Base-by-base conservation (phyloP, 1,140 invertebrate species). In the Coptotermes formosanus region DNA sequence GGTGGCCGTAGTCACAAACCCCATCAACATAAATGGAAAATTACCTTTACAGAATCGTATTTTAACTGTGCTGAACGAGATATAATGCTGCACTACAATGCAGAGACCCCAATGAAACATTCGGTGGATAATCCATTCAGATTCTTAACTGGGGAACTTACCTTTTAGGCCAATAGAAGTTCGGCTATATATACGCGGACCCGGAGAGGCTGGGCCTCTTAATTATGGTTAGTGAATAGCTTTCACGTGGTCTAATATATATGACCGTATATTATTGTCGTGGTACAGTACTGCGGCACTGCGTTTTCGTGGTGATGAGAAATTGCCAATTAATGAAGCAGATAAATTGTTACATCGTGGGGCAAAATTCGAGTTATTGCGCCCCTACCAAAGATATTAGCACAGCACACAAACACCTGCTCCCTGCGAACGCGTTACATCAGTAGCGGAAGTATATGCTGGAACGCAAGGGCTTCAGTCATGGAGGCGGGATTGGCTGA, bases 281-380 rank as follows among this genome's bases (percentile, higher is more conserved):
- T 75, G 25, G n/a, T 30, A 7, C n/a, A 75, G 14, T 75, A 75
- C 30, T 30, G 64, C 64, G 16, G 64, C 64, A 30, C 9, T 30
- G 59, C 25, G 25, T 64, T 64, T 64, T 16, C 19, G 19, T 48
- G 23, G 48, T 52, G 48, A 84, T 84, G 83, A 84, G 48, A 84
- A 84, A 84, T 84, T 48, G 48, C 16, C 25, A 84, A 25, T 48
- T 84, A 84, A 59, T 84, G 83, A 84, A 84, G 83, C 83, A 48
- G 83, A 21, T 84, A 84, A 84, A 84, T 84, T 84, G 83, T 25
- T 52, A 52, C 55, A 84, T 84, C 55, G 3, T 75, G 64, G 25
- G 64, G 64, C 9, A 30, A 16, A 75, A 25, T 75, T 75, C 25
- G n/a, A 75, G n/a, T 30, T n/a, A 75, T 75, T 75, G n/a, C 64